Conservation (phyloP, 1,140 invertebrate species). For the Lethocerus indicus region DNA sequence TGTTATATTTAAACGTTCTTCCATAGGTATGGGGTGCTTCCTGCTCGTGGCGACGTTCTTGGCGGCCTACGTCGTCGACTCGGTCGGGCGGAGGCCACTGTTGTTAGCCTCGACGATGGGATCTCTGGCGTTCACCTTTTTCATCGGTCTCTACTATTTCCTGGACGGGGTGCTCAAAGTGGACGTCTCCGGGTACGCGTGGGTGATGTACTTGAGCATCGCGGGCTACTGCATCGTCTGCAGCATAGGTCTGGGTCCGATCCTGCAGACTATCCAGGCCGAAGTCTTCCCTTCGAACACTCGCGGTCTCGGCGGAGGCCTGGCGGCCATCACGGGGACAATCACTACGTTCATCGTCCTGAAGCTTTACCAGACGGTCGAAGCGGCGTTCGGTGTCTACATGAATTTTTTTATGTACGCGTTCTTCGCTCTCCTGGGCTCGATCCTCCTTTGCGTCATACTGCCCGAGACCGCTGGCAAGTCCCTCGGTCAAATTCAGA, state of each 20-base stretch:
- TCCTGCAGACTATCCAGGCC: conserved; percentile 15
- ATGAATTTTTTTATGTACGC: conserved; percentile 11
- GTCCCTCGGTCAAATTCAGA: conserved; percentile 13
- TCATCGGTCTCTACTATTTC: conserved; percentile 8
- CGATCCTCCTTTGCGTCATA: conserved; percentile 5
- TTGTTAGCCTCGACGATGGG: conserved; percentile 23
- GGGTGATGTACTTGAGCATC: conserved; percentile 23
- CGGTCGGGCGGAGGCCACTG: conserved; percentile 25
- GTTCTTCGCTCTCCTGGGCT: conserved; percentile 9
- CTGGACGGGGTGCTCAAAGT: neutral
- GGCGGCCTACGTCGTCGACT: conserved; percentile 22
- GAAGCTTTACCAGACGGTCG: conserved; percentile 12
- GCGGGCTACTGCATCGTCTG: conserved; percentile 24
- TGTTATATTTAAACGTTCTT: too few relatives aligned
- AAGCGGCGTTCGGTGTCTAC: conserved; percentile 9
- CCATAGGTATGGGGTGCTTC: conserved; percentile 24
- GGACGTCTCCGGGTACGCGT: conserved; percentile 15
- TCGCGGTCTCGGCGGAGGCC: conserved; percentile 1
- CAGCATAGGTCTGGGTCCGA: conserved; percentile 25
- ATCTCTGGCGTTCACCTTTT: conserved; percentile 7
- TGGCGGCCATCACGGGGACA: neutral
- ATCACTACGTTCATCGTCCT: conserved; percentile 9
- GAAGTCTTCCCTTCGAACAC: conserved; percentile 12
- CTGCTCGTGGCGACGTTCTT: conserved; percentile 20
- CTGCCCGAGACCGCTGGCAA: conserved; percentile 14